These are phyloP conservation scores for Cebus imitator DNA, from an alignment of 2,113 vertebrate genomes.

Conservation along the genomic window DNA sequence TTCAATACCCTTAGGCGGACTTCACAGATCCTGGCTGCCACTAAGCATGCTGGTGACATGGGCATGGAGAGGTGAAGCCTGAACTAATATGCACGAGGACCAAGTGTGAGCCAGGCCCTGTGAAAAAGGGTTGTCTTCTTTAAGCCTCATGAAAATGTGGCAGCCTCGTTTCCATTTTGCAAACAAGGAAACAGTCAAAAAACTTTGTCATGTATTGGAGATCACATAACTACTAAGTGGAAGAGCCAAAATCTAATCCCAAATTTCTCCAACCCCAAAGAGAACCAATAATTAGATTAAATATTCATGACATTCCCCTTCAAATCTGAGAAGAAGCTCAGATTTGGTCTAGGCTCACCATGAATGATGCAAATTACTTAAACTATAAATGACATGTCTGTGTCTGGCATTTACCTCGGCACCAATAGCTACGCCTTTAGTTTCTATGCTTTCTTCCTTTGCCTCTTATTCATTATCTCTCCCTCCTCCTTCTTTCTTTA, in stretches of 20 bases:
- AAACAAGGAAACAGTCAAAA: not conserved
- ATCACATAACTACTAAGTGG: not conserved
- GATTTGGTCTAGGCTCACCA: not conserved
- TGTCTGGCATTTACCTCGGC: not conserved
- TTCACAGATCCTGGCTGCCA: not conserved
- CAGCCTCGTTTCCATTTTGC: not conserved
- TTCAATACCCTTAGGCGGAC: not conserved
- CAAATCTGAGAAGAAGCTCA: not conserved
- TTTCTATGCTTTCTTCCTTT: not conserved
- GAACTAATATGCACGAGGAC: not conserved
- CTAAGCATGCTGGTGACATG: fast-evolving
- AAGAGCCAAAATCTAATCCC: not conserved
- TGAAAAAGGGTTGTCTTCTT: too few relatives aligned
- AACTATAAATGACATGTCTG: not conserved
- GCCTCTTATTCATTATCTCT: not conserved
- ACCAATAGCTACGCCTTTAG: not conserved
- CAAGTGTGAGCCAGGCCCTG: fast-evolving
- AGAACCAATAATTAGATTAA: not conserved
- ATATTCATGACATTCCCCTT: not conserved
- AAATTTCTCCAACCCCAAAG: not conserved
- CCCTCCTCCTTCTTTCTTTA: not conserved
- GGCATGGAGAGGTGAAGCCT: fast-evolving
- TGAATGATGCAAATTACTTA: too few relatives aligned
- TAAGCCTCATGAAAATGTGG: fast-evolving
- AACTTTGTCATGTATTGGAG: not conserved